A percentile compares a stretch with the other conserved stretches of the same genome.
Conservation (phyloP, 2,797 vertebrate genomes). For the Silurus aristotelis region DNA sequence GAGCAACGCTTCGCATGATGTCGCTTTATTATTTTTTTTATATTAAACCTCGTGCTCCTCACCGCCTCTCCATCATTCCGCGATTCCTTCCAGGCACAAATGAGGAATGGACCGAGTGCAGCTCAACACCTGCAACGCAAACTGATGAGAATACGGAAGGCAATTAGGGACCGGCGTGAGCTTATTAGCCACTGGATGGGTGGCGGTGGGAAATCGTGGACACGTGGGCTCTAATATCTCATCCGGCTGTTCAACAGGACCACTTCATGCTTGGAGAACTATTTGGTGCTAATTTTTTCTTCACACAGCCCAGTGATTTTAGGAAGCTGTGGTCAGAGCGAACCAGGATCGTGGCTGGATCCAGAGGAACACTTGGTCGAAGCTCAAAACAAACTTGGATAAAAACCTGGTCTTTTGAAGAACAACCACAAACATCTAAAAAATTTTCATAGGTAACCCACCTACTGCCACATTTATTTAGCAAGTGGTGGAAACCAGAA, state of each 20-base stretch:
- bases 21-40: slow-evolving; percentile 56
- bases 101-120: slow-evolving; percentile 24
- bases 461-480: not conserved
- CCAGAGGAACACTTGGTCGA: not conserved
- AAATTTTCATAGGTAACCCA: not conserved
- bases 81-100: slow-evolving; percentile 6
- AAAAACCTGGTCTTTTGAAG: not conserved
- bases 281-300: no score
- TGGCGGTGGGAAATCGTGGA: not conserved
- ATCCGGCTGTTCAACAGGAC: not conserved
- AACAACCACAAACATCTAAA: not conserved
- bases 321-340: no score
- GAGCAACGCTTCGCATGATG: slow-evolving; percentile 63
- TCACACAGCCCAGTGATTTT: no score
- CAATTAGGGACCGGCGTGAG: slow-evolving; percentile 23
- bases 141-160: slow-evolving; percentile 20
- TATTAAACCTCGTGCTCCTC: slow-evolving; percentile 16
- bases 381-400: not conserved
- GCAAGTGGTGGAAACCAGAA: not conserved
- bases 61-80: slow-evolving; percentile 1
- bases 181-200: slow-evolving; percentile 13
- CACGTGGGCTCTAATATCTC: not conserved
- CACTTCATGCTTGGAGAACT: not conserved
- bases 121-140: slow-evolving; percentile 20
- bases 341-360: no score